Conservation (phyloP, 1,140 invertebrate species). For the Scaptomyza hsui region DNA sequence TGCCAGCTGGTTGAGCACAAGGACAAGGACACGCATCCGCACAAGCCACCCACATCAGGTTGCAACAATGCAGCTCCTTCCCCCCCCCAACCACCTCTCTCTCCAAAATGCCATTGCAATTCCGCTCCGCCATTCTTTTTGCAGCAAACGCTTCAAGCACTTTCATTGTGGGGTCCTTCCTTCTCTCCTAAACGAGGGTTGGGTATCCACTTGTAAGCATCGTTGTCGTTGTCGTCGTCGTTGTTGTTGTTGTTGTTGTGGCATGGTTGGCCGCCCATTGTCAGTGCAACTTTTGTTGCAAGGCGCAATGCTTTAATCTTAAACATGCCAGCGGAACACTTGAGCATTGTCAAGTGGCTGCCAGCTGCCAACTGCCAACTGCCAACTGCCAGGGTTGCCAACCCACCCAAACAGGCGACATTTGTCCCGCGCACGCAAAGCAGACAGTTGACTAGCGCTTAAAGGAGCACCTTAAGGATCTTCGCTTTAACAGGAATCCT, state of each 20-base stretch:
- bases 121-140: slow-evolving; percentile 64
- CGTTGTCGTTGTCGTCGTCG: neutral
- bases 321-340: slow-evolving; percentile 82
- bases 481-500: neutral
- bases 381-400: slow-evolving; percentile 28
- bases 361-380: slow-evolving; percentile 60
- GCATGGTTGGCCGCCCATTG: slow-evolving; percentile 65
- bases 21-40: slow-evolving; percentile 66
- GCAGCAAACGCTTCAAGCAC: slow-evolving; percentile 65
- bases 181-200: slow-evolving; percentile 12
- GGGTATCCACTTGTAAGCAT: slow-evolving; percentile 51
- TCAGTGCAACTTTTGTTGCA: slow-evolving; percentile 79
- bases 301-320: slow-evolving; percentile 78
- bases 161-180: slow-evolving; percentile 46
- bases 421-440: slow-evolving; percentile 67
- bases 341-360: slow-evolving; percentile 76
- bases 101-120: slow-evolving; percentile 70
- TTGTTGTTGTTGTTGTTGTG: neutral
- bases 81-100: slow-evolving; percentile 10
- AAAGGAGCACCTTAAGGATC: neutral
- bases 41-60: slow-evolving; percentile 21
- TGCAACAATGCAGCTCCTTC: slow-evolving; percentile 38
- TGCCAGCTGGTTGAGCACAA: slow-evolving; percentile 65
- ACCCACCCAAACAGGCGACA: slow-evolving; percentile 27
- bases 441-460: slow-evolving; percentile 66